Evolutionary conservation across 2,113 vertebrate species (phyloP).

Genomic region (Pterocles gutturalis): DNA sequence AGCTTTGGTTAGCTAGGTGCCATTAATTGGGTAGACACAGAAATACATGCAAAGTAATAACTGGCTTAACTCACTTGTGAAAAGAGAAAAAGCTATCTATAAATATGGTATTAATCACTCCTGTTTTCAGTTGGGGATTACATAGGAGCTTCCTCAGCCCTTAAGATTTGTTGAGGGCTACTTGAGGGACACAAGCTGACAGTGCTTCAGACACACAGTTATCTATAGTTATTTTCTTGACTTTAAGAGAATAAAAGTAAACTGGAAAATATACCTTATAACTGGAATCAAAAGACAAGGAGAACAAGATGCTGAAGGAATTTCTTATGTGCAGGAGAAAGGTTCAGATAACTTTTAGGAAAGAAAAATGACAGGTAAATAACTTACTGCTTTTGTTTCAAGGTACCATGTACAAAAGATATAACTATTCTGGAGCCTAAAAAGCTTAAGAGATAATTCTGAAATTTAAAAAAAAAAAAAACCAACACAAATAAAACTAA

Average conservation of each 20-base stretch:
- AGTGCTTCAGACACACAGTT: background rate
- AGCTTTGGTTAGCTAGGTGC: background rate
- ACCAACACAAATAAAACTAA: background rate
- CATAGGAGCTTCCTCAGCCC: background rate
- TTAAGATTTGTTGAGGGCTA: background rate
- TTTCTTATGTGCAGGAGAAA: background rate
- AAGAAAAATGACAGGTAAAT: background rate
- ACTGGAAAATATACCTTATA: background rate
- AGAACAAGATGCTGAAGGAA: background rate
- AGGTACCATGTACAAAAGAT: background rate
- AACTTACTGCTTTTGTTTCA: background rate
- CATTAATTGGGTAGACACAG: background rate
- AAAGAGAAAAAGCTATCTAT: background rate
- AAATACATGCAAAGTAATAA: background rate
- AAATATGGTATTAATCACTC: background rate
- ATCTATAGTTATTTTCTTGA: background rate
- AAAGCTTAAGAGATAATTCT: background rate
- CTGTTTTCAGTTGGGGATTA: background rate
- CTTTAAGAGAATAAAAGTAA: background rate
- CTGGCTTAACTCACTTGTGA: background rate
- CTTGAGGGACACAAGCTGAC: background rate
- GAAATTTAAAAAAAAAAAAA: background rate
- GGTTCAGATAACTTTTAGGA: background rate
- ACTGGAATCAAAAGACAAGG: background rate
- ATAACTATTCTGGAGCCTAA: background rate